These are phyloP conservation scores for Cuculus canorus DNA, from an alignment of 2,797 vertebrate genomes.

Conservation along the genomic window DNA sequence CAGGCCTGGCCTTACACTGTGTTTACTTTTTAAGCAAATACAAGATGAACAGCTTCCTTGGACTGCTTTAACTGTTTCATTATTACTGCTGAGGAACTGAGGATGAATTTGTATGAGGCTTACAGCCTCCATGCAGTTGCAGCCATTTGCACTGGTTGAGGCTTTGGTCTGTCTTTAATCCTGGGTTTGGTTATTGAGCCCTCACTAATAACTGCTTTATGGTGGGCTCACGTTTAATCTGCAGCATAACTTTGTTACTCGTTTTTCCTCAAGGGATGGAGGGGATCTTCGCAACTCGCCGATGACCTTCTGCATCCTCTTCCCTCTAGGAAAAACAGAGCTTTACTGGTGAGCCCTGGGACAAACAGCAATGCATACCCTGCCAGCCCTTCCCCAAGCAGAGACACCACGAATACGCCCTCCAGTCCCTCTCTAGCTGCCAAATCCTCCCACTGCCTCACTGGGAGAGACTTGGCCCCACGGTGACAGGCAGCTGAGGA, in stretches of 20 bases:
- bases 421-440: neutral
- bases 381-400: neutral
- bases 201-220: neutral
- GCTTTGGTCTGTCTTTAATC: neutral
- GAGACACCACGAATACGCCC: neutral
- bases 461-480: neutral
- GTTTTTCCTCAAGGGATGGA: neutral
- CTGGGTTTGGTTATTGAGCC: neutral
- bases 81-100: neutral
- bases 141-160: neutral
- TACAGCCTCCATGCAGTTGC: neutral
- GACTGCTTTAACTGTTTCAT: neutral
- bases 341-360: neutral
- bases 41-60: neutral
- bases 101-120: neutral
- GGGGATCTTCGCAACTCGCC: neutral
- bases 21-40: constrained; percentile 45
- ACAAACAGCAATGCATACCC: neutral
- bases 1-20: neutral
- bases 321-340: neutral
- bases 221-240: neutral
- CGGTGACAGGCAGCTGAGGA: neutral
- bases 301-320: neutral
- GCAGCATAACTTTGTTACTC: neutral
- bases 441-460: neutral